Evolutionary conservation across 2,888 invertebrate genomes (phyloP).

Genomic region (Drosophila merina): DNA sequence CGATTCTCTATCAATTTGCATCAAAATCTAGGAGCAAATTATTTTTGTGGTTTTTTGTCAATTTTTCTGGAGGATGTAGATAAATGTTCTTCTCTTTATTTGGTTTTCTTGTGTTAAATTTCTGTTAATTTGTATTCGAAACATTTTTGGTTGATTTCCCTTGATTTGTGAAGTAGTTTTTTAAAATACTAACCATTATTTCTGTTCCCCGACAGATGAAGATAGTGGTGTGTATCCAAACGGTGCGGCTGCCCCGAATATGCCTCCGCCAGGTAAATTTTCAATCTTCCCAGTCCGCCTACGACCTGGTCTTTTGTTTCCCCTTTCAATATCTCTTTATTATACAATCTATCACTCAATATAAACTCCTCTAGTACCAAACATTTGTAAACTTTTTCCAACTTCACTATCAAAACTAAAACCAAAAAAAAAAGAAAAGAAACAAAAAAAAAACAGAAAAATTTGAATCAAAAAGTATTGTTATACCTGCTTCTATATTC

Average conservation of each 20-base stretch:
- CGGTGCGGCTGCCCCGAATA: constrained; percentile 76
- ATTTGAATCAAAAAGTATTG: constrained; percentile 47
- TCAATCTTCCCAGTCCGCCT: constrained; percentile 5
- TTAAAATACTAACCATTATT: not conserved
- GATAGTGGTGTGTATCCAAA: constrained; percentile 80
- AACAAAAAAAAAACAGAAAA: constrained; percentile 21
- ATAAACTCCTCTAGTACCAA: constrained; percentile 61
- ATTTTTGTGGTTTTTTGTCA: not conserved
- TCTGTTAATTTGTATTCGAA: not conserved
- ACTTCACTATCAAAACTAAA: constrained; percentile 28
- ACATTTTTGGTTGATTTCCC: not conserved
- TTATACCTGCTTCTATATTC: constrained; percentile 79
- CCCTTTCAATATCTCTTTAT: constrained; percentile 45
- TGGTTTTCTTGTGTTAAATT: not conserved
- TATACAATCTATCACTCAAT: constrained; percentile 41
- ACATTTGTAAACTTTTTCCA: constrained; percentile 51
- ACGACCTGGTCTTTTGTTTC: constrained; percentile 35
- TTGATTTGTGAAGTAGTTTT: not conserved
- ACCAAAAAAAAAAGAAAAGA: constrained; percentile 22
- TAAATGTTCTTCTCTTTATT: too few relatives aligned
- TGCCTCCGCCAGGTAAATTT: constrained; percentile 83
- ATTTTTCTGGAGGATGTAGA: too few relatives aligned
- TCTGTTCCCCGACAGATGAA: constrained; percentile 67
- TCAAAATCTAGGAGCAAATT: too few relatives aligned
- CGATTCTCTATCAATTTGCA: too few relatives aligned